Evolutionary conservation across 2,888 invertebrate genomes (phyloP).

Genomic region (Clistopyga incitator): DNA sequence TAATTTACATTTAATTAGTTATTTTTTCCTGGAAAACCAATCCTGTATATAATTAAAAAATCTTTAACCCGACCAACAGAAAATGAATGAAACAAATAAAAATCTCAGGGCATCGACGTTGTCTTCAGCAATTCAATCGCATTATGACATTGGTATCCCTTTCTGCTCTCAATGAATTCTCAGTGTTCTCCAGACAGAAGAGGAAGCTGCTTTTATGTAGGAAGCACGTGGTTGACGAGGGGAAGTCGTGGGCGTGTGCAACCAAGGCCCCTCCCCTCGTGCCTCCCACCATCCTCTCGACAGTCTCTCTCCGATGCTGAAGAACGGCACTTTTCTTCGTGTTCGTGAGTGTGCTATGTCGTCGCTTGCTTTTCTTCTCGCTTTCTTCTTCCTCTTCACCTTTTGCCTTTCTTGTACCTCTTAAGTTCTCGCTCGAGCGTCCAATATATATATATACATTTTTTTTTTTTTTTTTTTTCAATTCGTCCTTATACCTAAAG

Average conservation of each 20-base stretch:
- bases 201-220: not conserved
- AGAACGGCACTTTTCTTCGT: slow-evolving; percentile 42
- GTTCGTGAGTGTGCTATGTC: slow-evolving; percentile 23
- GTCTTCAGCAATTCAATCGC: slow-evolving; percentile 1
- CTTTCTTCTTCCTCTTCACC: slow-evolving; percentile 61
- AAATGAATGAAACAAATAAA: not conserved
- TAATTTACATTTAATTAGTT: too few relatives aligned
- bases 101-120: not conserved
- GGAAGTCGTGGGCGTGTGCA: slow-evolving; percentile 74
- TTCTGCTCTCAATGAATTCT: not conserved
- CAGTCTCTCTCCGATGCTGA: slow-evolving; percentile 55
- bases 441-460: slow-evolving; percentile 3
- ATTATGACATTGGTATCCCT: not conserved
- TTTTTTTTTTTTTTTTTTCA: slow-evolving; percentile 65
- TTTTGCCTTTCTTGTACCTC: slow-evolving; percentile 54
- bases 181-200: slow-evolving; percentile 3
- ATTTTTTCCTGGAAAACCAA: too few relatives aligned
- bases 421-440: slow-evolving; percentile 25
- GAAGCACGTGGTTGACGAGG: slow-evolving; percentile 77
- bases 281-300: slow-evolving; percentile 68
- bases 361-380: slow-evolving; percentile 44
- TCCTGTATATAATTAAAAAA: too few relatives aligned
- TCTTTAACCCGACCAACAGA: not conserved
- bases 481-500: slow-evolving; percentile 40
- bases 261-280: slow-evolving; percentile 71